Conservation (phyloP, 2,888 invertebrate species). For the Phymatocera aterrima region DNA sequence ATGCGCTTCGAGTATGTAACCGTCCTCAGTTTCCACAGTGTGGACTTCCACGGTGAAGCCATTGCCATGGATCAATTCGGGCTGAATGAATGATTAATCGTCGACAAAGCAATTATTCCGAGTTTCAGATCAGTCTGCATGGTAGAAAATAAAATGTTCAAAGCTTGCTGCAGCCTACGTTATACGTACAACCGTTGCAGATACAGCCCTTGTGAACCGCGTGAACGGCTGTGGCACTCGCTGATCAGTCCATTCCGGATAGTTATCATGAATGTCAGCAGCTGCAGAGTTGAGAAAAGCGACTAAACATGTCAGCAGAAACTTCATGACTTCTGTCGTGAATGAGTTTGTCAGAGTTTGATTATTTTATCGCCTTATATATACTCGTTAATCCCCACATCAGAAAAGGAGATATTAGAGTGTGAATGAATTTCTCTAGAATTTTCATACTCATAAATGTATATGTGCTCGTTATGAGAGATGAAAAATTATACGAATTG, state of each 20-base stretch:
- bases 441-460: too few species aligned
- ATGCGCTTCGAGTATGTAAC: constrained; percentile 87
- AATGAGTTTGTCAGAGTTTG: not conserved
- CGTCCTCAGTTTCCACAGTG: constrained; percentile 83
- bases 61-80: constrained; percentile 77
- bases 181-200: not conserved
- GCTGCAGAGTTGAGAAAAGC: not conserved
- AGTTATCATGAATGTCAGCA: not conserved
- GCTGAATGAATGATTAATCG: not conserved
- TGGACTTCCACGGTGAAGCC: constrained; percentile 82
- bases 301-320: not conserved
- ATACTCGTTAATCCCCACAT: not conserved
- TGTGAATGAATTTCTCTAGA: too few species aligned
- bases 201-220: not conserved
- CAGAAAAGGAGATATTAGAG: too few species aligned
- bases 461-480: too few species aligned
- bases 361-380: not conserved
- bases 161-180: not conserved
- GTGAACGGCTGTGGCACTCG: not conserved
- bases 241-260: not conserved
- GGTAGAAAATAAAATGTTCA: not conserved
- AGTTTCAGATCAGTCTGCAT: not conserved
- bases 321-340: not conserved
- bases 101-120: too few species aligned
- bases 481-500: too few species aligned